Percentiles rank a stretch among this genome's conserved stretches.
Evolutionary conservation across 2,113 vertebrate species (phyloP).

Genomic region (Paralichthys olivaceus): DNA sequence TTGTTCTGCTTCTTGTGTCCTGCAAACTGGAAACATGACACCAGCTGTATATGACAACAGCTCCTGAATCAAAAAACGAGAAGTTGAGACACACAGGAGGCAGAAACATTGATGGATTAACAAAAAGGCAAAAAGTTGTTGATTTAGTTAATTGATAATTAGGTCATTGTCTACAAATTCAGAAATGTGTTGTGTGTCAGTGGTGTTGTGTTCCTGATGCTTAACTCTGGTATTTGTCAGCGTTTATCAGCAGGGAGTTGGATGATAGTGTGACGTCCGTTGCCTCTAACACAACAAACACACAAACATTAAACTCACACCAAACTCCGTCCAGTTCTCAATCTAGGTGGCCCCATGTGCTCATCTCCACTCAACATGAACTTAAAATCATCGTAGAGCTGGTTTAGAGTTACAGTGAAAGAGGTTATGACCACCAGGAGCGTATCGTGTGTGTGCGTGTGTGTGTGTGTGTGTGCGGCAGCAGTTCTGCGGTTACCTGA

Average conservation of each 20-base stretch:
- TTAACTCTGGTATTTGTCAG: conserved; percentile 46
- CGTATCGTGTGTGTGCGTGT: conserved; percentile 14
- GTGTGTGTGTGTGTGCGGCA: conserved; percentile 25
- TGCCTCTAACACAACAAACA: conserved; percentile 17
- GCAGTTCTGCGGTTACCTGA: conserved; percentile 63
- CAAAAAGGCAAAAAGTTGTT: too few species aligned
- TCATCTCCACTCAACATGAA: conserved; percentile 22
- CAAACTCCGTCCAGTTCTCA: conserved; percentile 2
- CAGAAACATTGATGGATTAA: too few species aligned
- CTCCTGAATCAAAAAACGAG: too few species aligned
- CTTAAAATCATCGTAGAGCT: conserved; percentile 7
- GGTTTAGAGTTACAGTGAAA: conserved; percentile 34
- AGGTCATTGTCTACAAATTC: too few species aligned
- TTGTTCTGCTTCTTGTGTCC: too few species aligned
- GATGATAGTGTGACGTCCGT: conserved; percentile 4
- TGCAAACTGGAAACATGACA: too few species aligned
- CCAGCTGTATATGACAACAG: too few species aligned
- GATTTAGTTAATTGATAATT: too few species aligned
- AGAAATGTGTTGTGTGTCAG: conserved; percentile 16
- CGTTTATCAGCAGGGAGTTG: conserved; percentile 25
- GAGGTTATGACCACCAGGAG: conserved; percentile 25
- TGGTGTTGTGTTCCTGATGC: conserved; percentile 33
- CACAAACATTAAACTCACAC: conserved; percentile 16
- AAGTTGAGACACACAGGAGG: too few species aligned
- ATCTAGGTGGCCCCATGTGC: background rate